These are phyloP conservation scores for Lapara coniferarum DNA, from an alignment of 2,888 invertebrate genomes.

Conservation along the genomic window DNA sequence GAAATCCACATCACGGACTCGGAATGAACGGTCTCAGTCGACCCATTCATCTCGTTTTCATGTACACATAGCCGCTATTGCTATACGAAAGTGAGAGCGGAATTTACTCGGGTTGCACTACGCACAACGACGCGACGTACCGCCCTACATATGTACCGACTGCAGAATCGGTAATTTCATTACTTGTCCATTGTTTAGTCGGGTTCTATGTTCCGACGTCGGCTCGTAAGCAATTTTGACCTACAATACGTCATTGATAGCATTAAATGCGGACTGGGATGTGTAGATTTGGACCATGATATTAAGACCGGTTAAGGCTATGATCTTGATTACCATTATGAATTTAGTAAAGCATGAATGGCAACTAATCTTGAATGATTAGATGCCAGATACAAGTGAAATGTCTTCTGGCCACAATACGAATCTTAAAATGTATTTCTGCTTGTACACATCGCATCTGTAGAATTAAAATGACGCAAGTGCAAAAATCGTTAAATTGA, in stretches of 20 bases:
- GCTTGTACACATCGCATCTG: not conserved
- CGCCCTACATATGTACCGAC: constrained; percentile 66
- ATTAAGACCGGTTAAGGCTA: not conserved
- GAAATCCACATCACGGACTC: constrained; percentile 78
- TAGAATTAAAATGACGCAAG: too few species aligned
- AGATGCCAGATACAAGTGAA: not conserved
- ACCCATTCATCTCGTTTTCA: constrained; percentile 83
- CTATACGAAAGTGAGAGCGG: constrained; percentile 82
- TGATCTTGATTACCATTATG: not conserved
- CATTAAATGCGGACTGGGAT: not conserved
- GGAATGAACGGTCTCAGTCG: constrained; percentile 77
- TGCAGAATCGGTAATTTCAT: constrained; percentile 47
- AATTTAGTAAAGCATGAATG: not conserved
- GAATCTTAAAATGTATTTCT: not conserved
- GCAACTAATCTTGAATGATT: too few species aligned
- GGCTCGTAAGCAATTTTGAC: constrained; percentile 7
- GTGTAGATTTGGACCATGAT: not conserved
- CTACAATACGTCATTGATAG: not conserved
- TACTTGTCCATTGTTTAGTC: constrained; percentile 20
- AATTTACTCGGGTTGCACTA: constrained; percentile 76
- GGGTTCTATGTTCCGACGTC: not conserved
- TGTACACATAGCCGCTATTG: constrained; percentile 76
- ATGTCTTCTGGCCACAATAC: not conserved
- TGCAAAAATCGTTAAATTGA: too few species aligned
- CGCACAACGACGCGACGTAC: constrained; percentile 57